phyloP scores from a whole-genome alignment of 2,888 invertebrate species.

The Microplitis deprimator region DNA sequence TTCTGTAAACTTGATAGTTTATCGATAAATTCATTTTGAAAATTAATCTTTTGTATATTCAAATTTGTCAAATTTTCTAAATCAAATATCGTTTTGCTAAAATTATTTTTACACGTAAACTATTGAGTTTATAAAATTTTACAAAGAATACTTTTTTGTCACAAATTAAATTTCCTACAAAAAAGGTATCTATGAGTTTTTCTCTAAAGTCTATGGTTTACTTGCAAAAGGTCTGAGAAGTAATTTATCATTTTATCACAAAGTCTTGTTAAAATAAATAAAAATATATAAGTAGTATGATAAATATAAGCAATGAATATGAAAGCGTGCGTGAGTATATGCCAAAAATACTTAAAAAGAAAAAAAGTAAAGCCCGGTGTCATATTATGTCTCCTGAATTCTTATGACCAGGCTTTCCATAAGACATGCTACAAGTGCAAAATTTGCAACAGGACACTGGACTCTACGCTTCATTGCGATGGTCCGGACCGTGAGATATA shows the following conservation, averaged over 20 bases:
- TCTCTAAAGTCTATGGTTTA: too few relatives aligned
- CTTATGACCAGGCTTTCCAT: constrained; percentile 84
- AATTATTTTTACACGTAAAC: too few relatives aligned
- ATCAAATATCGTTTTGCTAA: too few relatives aligned
- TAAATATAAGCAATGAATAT: neutral
- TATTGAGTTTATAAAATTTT: too few relatives aligned
- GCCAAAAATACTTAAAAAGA: constrained; percentile 29
- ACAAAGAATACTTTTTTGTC: too few relatives aligned
- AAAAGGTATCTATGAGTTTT: too few relatives aligned
- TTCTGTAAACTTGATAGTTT: too few relatives aligned
- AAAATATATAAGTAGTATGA: neutral
- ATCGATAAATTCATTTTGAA: too few relatives aligned
- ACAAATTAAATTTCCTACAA: too few relatives aligned
- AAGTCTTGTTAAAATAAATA: neutral
- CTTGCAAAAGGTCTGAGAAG: too few relatives aligned
- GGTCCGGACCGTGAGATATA: constrained; percentile 93
- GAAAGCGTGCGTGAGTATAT: constrained; percentile 14
- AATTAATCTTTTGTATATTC: too few relatives aligned
- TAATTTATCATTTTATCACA: neutral
- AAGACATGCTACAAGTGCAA: constrained; percentile 91
- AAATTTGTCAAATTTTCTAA: too few relatives aligned
- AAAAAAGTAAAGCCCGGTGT: constrained; percentile 49
- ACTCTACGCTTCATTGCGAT: constrained; percentile 92
- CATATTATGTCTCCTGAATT: constrained; percentile 59
- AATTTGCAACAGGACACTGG: constrained; percentile 87